Evolutionary conservation across 2,797 vertebrate genomes (phyloP).

Genomic region (Xyrichtys novacula): DNA sequence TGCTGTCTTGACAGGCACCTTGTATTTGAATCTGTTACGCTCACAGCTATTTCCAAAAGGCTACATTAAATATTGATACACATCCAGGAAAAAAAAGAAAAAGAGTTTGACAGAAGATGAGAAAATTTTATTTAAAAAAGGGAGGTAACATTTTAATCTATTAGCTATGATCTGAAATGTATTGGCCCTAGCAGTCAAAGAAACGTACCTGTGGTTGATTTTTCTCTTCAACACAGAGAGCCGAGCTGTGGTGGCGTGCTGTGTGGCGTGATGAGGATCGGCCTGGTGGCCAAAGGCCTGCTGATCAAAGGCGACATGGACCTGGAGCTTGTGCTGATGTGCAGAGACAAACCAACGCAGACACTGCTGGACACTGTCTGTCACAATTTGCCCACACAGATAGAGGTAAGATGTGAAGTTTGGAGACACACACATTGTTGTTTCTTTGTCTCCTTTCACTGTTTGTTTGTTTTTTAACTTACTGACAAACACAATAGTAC

Average conservation of each 20-base stretch:
- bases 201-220: neutral
- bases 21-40: slow-evolving; percentile 36
- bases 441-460: neutral
- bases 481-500: neutral
- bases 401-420: slow-evolving; percentile 87
- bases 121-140: neutral
- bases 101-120: neutral
- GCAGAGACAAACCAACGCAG: slow-evolving; percentile 96
- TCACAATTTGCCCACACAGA: slow-evolving; percentile 95
- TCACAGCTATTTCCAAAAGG: slow-evolving; percentile 1
- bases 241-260: slow-evolving; percentile 89
- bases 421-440: neutral
- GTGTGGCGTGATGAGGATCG: slow-evolving; percentile 98
- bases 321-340: slow-evolving; percentile 98
- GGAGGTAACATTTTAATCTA: neutral
- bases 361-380: slow-evolving; percentile 92
- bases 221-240: slow-evolving; percentile 82
- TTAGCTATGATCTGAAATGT: neutral
- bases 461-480: slow-evolving; percentile 5
- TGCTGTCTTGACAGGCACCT: slow-evolving; percentile 25
- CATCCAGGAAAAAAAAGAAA: neutral
- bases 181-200: neutral
- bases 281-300: slow-evolving; percentile 97
- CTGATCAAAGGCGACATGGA: slow-evolving; percentile 99
- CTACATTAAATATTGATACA: neutral